These are phyloP conservation scores for Delphinapterus leucas DNA, from an alignment of 2,113 vertebrate species.

Conservation along the genomic window DNA sequence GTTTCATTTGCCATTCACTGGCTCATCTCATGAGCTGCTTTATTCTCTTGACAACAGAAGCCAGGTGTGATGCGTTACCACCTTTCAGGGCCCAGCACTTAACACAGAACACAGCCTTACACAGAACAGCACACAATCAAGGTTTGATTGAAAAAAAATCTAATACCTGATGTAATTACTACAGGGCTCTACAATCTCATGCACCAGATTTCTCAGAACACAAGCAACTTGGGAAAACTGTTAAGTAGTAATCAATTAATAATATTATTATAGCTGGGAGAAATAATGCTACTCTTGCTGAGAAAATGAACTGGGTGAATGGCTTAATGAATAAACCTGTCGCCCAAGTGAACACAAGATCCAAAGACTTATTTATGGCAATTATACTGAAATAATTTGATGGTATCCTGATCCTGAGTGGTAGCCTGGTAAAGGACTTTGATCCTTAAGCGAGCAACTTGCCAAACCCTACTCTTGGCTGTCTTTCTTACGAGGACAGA, in stretches of 20 bases:
- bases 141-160: neutral
- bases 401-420: neutral
- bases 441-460: neutral
- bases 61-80: neutral
- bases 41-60: neutral
- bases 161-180: neutral
- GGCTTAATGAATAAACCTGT: neutral
- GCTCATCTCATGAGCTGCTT: neutral
- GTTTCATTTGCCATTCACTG: neutral
- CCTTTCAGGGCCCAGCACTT: neutral
- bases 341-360: neutral
- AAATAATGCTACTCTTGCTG: neutral
- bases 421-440: neutral
- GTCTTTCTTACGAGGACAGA: neutral
- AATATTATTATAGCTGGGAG: neutral
- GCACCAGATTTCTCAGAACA: neutral
- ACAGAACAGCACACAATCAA: neutral
- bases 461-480: neutral
- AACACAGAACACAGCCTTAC: neutral
- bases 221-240: neutral
- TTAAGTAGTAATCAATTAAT: neutral
- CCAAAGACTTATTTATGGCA: neutral
- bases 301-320: slow-evolving; percentile 4
- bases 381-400: neutral
- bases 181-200: neutral